A percentile compares a stretch with the other conserved stretches of the same genome.
Evolutionary conservation across 2,888 invertebrate genomes (phyloP).

Genomic region (Drosophila trichaetosa): DNA sequence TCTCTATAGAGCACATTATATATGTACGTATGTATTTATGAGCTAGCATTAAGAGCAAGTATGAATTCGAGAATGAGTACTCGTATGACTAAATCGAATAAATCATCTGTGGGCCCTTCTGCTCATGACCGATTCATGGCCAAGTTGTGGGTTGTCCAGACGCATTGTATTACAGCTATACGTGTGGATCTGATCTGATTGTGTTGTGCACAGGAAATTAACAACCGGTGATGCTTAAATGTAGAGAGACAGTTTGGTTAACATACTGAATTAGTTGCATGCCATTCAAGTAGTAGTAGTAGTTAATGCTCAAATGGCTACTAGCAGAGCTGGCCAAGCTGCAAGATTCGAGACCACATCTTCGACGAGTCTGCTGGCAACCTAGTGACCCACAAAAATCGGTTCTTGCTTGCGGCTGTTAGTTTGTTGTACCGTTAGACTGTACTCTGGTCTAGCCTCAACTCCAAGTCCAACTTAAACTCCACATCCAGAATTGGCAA

Average conservation of each 20-base stretch:
- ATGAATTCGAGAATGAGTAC: conserved; percentile 17
- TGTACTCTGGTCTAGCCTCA: conserved; percentile 56
- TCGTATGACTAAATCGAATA: conserved; percentile 26
- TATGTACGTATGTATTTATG: not conserved
- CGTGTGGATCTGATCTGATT: conserved; percentile 1
- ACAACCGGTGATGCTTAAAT: conserved; percentile 55
- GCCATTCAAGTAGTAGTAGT: conserved; percentile 56
- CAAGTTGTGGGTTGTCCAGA: conserved; percentile 35
- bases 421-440: conserved; percentile 64
- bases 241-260: conserved; percentile 62
- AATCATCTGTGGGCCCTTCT: conserved; percentile 32
- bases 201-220: conserved; percentile 33
- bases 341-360: conserved; percentile 32
- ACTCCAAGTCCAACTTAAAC: conserved; percentile 14
- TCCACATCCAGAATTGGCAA: conserved; percentile 41
- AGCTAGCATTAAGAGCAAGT: conserved; percentile 21
- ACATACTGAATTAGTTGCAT: conserved; percentile 76
- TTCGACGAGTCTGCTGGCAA: conserved; percentile 49
- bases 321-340: conserved; percentile 5
- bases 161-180: conserved; percentile 1
- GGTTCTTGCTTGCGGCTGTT: conserved; percentile 43
- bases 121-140: conserved; percentile 50
- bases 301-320: conserved; percentile 28
- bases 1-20: conserved; percentile 68
- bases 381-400: conserved; percentile 74